Percentiles rank a stretch among this genome's conserved stretches.
These are phyloP conservation scores for Panopea generosa DNA, from an alignment of 2,888 invertebrate species.

Conservation along the genomic window DNA sequence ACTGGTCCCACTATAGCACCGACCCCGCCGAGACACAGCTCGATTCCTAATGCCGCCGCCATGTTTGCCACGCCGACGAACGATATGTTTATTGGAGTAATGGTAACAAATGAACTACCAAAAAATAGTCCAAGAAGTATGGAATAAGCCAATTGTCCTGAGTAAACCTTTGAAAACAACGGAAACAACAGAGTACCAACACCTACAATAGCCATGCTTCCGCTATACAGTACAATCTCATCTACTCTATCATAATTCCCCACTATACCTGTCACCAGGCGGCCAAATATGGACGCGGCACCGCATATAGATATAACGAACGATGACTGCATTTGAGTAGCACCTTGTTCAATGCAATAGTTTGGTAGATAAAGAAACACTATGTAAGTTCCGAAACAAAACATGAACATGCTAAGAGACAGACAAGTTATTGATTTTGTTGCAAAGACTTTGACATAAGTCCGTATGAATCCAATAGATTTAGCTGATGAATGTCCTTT, in stretches of 20 bases:
- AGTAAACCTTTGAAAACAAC: conserved; percentile 11
- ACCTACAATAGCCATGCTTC: conserved; percentile 28
- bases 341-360: conserved; percentile 35
- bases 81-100: conserved; percentile 35
- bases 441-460: conserved; percentile 30
- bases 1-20: conserved; percentile 46
- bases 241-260: conserved; percentile 21
- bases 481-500: neutral
- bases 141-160: conserved; percentile 40
- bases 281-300: conserved; percentile 32
- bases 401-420: conserved; percentile 34
- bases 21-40: conserved; percentile 42
- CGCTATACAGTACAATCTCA: conserved; percentile 31
- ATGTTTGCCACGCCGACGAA: conserved; percentile 35
- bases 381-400: conserved; percentile 39
- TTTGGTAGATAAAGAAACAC: conserved; percentile 44
- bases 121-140: conserved; percentile 34
- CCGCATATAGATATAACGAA: conserved; percentile 42
- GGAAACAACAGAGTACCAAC: conserved; percentile 30
- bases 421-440: conserved; percentile 23
- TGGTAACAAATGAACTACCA: conserved; percentile 34
- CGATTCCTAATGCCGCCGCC: conserved; percentile 39
- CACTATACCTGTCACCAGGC: conserved; percentile 27
- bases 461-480: neutral
- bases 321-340: conserved; percentile 41